phyloP scores from a whole-genome alignment of 2,113 vertebrate genomes.

The Sinocyclocheilus anshuiensis region DNA sequence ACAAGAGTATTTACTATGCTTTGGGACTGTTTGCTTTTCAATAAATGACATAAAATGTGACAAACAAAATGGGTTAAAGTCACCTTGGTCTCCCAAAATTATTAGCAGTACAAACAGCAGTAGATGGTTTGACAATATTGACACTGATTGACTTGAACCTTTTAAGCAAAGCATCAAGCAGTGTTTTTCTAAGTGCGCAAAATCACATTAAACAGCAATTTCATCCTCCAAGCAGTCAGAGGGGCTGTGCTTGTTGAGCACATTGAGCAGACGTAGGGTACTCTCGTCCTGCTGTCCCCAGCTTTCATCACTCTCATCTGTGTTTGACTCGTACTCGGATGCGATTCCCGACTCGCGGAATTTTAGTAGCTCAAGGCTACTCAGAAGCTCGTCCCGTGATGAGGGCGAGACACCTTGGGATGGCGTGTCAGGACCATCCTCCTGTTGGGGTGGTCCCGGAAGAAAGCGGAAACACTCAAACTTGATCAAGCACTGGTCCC shows the following conservation, averaged over 20 bases:
- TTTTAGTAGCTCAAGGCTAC: slow-evolving; percentile 85
- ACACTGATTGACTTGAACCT: slow-evolving; percentile 9
- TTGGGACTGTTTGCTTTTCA: slow-evolving; percentile 5
- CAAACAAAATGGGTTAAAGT: slow-evolving; percentile 7
- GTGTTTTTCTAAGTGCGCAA: not conserved
- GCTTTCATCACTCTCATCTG: slow-evolving; percentile 90
- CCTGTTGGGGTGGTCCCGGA: slow-evolving; percentile 70
- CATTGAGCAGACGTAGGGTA: slow-evolving; percentile 82
- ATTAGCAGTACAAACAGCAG: not conserved
- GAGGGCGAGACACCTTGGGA: slow-evolving; percentile 60
- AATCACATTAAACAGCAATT: slow-evolving; percentile 80
- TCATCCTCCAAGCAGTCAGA: slow-evolving; percentile 90
- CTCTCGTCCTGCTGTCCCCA: slow-evolving; percentile 87
- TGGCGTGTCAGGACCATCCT: slow-evolving; percentile 40
- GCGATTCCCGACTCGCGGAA: slow-evolving; percentile 94
- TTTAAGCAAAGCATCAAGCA: slow-evolving; percentile 24
- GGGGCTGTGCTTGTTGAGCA: slow-evolving; percentile 82
- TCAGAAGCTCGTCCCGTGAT: slow-evolving; percentile 70
- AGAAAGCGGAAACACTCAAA: slow-evolving; percentile 94
- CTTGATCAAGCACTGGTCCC: slow-evolving; percentile 88
- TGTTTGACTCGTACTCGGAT: slow-evolving; percentile 92
- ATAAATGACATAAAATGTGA: not conserved
- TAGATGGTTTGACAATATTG: slow-evolving; percentile 3
- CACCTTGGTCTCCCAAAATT: slow-evolving; percentile 6
- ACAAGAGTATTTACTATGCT: not conserved